Evolutionary conservation across 64 coral and sea anemone species (phyloP).

Genomic region (Dendronephthya gigantea): DNA sequence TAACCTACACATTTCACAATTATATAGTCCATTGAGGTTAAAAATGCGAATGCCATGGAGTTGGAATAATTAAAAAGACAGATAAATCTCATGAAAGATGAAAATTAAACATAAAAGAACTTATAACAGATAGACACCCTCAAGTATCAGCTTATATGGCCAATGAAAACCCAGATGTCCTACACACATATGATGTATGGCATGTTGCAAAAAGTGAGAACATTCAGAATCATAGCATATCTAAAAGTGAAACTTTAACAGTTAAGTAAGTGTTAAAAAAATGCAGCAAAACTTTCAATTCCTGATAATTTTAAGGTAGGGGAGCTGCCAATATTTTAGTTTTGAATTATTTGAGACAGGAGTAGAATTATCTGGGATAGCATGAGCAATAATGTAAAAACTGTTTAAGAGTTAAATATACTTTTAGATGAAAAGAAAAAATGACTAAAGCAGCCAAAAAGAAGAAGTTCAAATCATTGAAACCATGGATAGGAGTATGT

Average conservation of each 20-base stretch:
- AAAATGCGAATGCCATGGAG: constrained; percentile 12
- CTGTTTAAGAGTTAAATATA: neutral
- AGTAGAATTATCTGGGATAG: too few species aligned
- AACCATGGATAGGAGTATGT: neutral
- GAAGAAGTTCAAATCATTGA: constrained; percentile 7
- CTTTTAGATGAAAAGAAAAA: constrained; percentile 14
- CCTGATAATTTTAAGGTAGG: neutral
- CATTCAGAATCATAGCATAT: neutral
- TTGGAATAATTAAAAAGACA: constrained; percentile 13
- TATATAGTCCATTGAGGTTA: constrained; percentile 14
- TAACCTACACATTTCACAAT: too few species aligned
- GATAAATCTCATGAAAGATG: neutral
- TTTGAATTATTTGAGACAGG: too few species aligned
- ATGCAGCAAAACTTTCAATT: neutral
- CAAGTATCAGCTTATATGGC: constrained; percentile 20
- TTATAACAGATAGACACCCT: constrained; percentile 3
- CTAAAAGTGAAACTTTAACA: too few species aligned
- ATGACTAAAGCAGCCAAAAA: constrained; percentile 1
- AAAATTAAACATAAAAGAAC: neutral
- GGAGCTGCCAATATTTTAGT: too few species aligned
- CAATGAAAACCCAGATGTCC: constrained; percentile 8
- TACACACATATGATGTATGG: constrained; percentile 17
- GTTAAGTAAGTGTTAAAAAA: neutral
- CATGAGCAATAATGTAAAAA: neutral
- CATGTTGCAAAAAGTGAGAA: constrained; percentile 16